Evolutionary conservation across 1,140 invertebrate genomes (phyloP), one percentile per base, ranked within the genome.

Genomic region (Trachymyrmex septentrionalis): DNA sequence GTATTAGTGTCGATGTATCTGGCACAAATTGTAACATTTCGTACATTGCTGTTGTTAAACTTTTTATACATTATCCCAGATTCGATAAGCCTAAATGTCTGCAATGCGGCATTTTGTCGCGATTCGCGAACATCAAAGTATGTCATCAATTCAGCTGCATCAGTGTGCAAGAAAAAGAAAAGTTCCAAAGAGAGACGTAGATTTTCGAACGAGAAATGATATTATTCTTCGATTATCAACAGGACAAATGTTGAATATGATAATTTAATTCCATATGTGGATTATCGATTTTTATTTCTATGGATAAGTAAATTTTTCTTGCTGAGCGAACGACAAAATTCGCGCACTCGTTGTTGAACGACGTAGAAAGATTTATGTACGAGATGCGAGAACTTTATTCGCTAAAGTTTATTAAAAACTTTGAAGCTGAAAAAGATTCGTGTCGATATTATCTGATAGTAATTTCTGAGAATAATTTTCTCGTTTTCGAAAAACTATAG

Each of bases 31-130:
- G 61, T 48, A 34, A 67, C n/a, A 34, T 53, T 67, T 14, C 27
- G 19, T 71, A 34, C 19, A 10, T 69, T 38, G 14, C 9, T 4
- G 27, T 53, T 63, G 48, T 69, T 44, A 69, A 69, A 71, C 30
- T 81, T 69, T 81, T 69, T 69, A 57, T 34, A 69, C 21, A 38
- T 57, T 44, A 57, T 71, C 5, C 21, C 16, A 50, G 21, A 71
- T 57, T 81, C 64, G 64, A 55, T 80, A 71, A 69, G 16, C 50
- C 63, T 81, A 81, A 69, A 71, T 27, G 53, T 57, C 78, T 81
- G 78, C 78, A 81, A 55, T 81, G 77, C 77, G 77, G 64, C 30
- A 69, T 38, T 81, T 55, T 81, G 77, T 80, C 77, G 63, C 77
- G 27, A 80, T 80, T 16, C 77, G n/a, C n/a, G 48, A 67, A 34